phyloP scores from a whole-genome alignment of 1,140 invertebrate species.

The Olivierus martensii region DNA sequence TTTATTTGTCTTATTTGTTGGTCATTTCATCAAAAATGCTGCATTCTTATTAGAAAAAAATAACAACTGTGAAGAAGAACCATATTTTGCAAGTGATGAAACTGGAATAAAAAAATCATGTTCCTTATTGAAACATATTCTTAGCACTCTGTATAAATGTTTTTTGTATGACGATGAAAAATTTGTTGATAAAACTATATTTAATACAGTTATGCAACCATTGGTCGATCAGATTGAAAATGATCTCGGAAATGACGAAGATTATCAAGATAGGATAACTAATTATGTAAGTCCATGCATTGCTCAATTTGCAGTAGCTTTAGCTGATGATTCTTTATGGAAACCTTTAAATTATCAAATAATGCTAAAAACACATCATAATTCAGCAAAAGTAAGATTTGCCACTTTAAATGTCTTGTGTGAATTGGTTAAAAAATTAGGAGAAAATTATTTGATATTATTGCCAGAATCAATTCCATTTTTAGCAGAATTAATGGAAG shows the following conservation, averaged over 20 bases:
- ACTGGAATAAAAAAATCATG: slow-evolving; percentile 26
- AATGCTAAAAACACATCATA: slow-evolving; percentile 67
- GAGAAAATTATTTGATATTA: slow-evolving; percentile 32
- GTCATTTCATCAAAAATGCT: slow-evolving; percentile 65
- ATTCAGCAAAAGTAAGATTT: slow-evolving; percentile 39
- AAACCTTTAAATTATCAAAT: slow-evolving; percentile 80
- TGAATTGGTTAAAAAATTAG: slow-evolving; percentile 29
- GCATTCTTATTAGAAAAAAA: slow-evolving; percentile 44
- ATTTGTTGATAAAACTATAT: slow-evolving; percentile 70
- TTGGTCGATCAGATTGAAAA: slow-evolving; percentile 83
- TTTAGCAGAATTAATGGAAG: slow-evolving; percentile 38
- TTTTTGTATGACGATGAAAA: slow-evolving; percentile 64
- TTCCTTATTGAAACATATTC: slow-evolving; percentile 47
- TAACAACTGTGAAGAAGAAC: slow-evolving; percentile 18
- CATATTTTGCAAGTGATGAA: slow-evolving; percentile 1
- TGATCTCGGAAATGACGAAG: slow-evolving; percentile 43
- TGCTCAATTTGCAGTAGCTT: slow-evolving; percentile 61
- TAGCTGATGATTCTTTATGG: slow-evolving; percentile 69
- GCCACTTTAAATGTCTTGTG: slow-evolving; percentile 29
- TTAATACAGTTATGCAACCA: slow-evolving; percentile 65
- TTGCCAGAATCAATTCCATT: slow-evolving; percentile 37
- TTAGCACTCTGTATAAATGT: slow-evolving; percentile 56
- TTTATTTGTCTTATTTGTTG: slow-evolving; percentile 76
- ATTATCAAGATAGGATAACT: slow-evolving; percentile 42
- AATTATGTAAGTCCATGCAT: slow-evolving; percentile 58